Percentiles rank a stretch among this genome's conserved stretches.
Evolutionary conservation across 2,888 invertebrate species (phyloP).

Genomic region (Didymodactylos carnosus): DNA sequence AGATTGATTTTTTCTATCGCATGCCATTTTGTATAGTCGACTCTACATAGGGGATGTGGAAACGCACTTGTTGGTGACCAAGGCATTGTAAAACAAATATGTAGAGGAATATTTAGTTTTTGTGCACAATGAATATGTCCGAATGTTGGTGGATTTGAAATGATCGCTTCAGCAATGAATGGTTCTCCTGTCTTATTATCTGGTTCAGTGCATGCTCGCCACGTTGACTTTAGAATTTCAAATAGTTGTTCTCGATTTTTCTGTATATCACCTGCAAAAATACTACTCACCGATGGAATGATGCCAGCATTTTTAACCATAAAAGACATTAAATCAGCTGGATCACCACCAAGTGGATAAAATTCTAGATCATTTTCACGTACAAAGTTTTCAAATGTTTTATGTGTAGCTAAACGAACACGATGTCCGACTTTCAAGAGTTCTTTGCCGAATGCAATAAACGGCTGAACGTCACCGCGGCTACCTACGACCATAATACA

Average conservation of each 20-base stretch:
- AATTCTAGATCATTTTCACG: neutral
- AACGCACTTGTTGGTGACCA: neutral
- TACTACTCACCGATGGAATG: neutral
- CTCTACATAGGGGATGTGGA: neutral
- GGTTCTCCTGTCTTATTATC: neutral
- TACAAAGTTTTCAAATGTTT: neutral
- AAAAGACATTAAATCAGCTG: neutral
- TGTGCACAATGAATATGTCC: conserved; percentile 1
- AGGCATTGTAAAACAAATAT: neutral
- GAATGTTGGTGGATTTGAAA: neutral
- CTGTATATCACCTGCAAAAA: neutral
- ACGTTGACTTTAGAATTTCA: neutral
- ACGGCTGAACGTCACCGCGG: neutral
- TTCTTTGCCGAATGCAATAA: neutral
- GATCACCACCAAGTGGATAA: neutral
- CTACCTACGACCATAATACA: neutral
- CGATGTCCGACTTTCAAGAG: neutral
- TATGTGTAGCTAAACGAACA: neutral
- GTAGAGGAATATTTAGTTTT: neutral
- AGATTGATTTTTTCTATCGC: neutral
- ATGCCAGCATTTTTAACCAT: neutral
- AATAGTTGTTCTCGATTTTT: neutral
- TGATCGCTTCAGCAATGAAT: neutral
- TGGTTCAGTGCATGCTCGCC: neutral
- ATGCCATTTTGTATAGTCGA: neutral